Percentiles rank a stretch among this genome's conserved stretches.
Evolutionary conservation across 2,113 vertebrate species (phyloP).

Genomic region (Tapirus terrestris): DNA sequence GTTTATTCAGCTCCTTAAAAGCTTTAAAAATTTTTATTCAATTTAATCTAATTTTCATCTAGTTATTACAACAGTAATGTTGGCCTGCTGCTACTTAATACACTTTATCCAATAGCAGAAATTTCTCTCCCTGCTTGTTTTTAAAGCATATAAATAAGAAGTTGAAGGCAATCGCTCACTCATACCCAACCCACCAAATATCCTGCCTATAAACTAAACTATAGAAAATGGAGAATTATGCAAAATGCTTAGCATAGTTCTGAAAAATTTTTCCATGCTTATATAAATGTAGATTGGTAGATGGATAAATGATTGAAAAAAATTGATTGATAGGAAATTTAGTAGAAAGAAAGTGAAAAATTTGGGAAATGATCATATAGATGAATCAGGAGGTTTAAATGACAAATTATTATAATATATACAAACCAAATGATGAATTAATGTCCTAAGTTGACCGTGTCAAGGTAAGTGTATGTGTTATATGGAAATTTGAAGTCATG

Average conservation of each 20-base stretch:
- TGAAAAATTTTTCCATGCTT: background rate
- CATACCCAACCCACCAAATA: background rate
- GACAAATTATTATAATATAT: background rate
- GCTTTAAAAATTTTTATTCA: background rate
- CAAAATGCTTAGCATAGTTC: background rate
- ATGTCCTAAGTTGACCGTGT: background rate
- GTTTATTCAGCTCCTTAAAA: background rate
- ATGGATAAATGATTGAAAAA: background rate
- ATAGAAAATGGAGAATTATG: background rate
- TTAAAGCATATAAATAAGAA: background rate
- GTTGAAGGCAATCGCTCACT: background rate
- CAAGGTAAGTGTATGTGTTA: background rate
- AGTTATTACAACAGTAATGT: background rate
- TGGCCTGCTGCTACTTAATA: background rate
- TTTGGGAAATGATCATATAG: background rate
- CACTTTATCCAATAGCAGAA: background rate
- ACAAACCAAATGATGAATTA: background rate
- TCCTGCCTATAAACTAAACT: background rate
- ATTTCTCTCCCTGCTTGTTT: background rate
- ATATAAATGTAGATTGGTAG: background rate
- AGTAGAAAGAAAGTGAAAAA: background rate
- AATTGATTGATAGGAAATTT: background rate
- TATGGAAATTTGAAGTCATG: background rate
- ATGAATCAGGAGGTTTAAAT: background rate
- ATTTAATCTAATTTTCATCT: background rate